These are phyloP conservation scores for Nestor notabilis DNA, from an alignment of 2,113 vertebrate genomes.

Conservation along the genomic window DNA sequence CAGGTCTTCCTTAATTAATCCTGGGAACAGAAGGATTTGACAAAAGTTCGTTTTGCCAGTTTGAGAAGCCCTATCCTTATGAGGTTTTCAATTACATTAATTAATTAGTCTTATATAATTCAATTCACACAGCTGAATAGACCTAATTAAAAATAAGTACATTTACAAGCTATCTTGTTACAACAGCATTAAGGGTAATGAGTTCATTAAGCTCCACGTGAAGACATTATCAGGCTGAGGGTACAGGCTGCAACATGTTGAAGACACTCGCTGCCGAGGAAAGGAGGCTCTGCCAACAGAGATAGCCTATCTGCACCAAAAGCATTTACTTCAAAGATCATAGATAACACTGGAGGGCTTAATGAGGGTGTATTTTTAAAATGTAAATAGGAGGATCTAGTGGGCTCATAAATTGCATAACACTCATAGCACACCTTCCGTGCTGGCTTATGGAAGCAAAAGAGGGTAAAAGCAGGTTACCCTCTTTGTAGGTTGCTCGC, in stretches of 20 bases:
- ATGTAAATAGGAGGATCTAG: slow-evolving; percentile 35
- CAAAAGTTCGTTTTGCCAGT: slow-evolving; percentile 9
- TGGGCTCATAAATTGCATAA: slow-evolving; percentile 12
- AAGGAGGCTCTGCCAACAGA: slow-evolving; percentile 23
- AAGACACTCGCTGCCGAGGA: slow-evolving; percentile 11
- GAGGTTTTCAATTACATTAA: slow-evolving; percentile 48
- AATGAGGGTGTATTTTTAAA: neutral
- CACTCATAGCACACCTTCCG: neutral
- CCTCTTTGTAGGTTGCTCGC: accelerated
- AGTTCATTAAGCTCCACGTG: slow-evolving; percentile 19
- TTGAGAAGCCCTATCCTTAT: slow-evolving; percentile 4
- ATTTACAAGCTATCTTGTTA: slow-evolving; percentile 56
- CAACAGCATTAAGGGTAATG: slow-evolving; percentile 26
- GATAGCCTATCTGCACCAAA: slow-evolving; percentile 31
- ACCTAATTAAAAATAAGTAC: slow-evolving; percentile 53
- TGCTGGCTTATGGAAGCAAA: neutral
- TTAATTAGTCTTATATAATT: slow-evolving; percentile 51
- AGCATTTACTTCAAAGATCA: slow-evolving; percentile 49
- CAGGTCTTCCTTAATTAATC: slow-evolving; percentile 62
- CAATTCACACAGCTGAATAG: slow-evolving; percentile 7
- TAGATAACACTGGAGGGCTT: neutral
- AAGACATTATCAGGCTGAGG: slow-evolving; percentile 16
- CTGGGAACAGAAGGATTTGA: slow-evolving; percentile 50
- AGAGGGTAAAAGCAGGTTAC: neutral
- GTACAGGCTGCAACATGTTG: slow-evolving; percentile 39